phyloP scores from a whole-genome alignment of 2,797 vertebrate species.

The Myoxocephalus aenaeus region DNA sequence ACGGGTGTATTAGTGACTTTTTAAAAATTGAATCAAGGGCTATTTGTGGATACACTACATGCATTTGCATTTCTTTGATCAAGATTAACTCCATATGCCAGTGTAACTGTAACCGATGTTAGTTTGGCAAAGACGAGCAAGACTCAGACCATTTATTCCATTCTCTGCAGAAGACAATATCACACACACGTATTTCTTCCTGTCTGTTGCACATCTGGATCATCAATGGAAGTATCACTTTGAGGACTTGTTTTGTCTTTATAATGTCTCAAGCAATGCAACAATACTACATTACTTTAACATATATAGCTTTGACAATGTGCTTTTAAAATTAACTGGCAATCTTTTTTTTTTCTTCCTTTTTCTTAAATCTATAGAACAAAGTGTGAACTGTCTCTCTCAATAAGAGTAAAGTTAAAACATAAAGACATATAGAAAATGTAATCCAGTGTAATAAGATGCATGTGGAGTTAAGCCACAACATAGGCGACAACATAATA shows the following conservation, averaged over 20 bases:
- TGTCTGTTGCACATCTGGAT: conserved; percentile 27
- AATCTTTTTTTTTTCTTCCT: neutral
- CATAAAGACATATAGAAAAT: neutral
- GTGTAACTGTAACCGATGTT: conserved; percentile 10
- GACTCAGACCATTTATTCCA: neutral
- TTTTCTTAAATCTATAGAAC: neutral
- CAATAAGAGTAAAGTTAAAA: neutral
- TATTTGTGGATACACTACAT: conserved; percentile 58
- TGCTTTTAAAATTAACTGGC: neutral
- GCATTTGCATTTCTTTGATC: conserved; percentile 54
- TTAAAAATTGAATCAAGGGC: conserved; percentile 65
- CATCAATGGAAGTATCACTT: neutral
- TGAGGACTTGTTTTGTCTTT: neutral
- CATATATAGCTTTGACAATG: neutral
- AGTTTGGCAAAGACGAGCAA: neutral
- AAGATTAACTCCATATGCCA: conserved; percentile 57
- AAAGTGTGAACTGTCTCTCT: neutral
- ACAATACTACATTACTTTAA: neutral
- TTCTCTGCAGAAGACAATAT: conserved; percentile 4
- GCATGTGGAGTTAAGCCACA: neutral
- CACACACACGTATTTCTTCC: neutral
- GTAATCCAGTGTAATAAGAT: too few relatives aligned
- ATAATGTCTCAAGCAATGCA: neutral
- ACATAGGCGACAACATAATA: neutral
- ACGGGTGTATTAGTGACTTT: conserved; percentile 64